phyloP scores from a whole-genome alignment of 2,113 vertebrate species.

The Progne subis region DNA sequence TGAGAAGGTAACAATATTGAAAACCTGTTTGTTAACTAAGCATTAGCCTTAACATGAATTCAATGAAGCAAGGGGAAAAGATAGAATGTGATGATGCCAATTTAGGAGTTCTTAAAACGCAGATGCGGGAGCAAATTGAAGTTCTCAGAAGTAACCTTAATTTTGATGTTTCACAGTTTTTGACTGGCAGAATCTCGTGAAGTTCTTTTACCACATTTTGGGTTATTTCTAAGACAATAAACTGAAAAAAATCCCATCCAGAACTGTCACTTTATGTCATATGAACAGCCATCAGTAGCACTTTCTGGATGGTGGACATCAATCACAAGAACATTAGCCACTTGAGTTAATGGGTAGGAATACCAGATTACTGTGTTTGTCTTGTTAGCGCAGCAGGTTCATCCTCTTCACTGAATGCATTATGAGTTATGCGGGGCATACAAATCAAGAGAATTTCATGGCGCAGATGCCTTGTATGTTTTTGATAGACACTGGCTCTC shows the following conservation, averaged over 20 bases:
- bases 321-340: slow-evolving; percentile 21
- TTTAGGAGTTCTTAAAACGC: background rate
- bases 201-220: background rate
- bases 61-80: background rate
- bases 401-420: background rate
- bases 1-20: background rate
- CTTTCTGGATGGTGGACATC: slow-evolving; percentile 1
- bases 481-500: background rate
- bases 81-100: background rate
- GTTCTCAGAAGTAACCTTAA: background rate
- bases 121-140: background rate
- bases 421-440: background rate
- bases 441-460: background rate
- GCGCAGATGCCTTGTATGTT: background rate
- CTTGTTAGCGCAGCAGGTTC: slow-evolving; percentile 19
- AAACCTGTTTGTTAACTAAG: background rate
- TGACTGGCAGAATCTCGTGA: background rate
- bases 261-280: background rate
- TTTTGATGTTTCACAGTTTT: background rate
- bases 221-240: background rate
- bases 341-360: slow-evolving; percentile 19
- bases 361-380: slow-evolving; percentile 28
- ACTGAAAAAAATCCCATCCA: background rate
- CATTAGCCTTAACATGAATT: background rate
- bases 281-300: background rate